Evolutionary conservation across 2,113 vertebrate species (phyloP), one percentile per base, ranked within the genome.

Genomic region (Ciconia boyciana): DNA sequence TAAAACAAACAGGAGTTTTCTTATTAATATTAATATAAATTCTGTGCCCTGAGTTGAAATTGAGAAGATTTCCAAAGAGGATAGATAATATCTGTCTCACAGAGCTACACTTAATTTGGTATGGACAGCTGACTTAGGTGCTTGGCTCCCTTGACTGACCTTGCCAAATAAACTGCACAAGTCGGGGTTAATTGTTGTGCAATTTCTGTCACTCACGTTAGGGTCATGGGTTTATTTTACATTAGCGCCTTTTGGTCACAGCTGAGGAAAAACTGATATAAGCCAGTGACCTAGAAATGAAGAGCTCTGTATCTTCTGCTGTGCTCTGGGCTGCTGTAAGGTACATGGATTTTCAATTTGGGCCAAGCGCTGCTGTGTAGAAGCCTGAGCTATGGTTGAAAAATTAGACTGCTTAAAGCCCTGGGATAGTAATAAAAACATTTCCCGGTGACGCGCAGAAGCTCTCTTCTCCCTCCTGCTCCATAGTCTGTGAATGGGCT

Each of bases 361-460:
- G 61, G 70, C 82, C 85, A 60, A 77, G 76, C 54, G 48, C 58
- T 78, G 28, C 94, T 84, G 41, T 83, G 64, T 41, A 65, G 78
- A 57, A 94, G 28, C 34, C 41, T 83, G 25, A 88, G 65, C 61
- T 68, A 28, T 0, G 6, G 39, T 14, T 78, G 83, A 81, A 61
- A 92, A 89, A 65, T 91, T 9, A 57, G 75, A 7, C 52, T 85
- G 52, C 52, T 91, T 46, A 36, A 76, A 87, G 52, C 51, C 41
- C 15, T 49, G 44, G 58, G 43, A 72, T 17, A 32, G 34, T 13
- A 46, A 58, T 10, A 49, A 44, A 69, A 71, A 28, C 22, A 36
- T 55, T 72, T 89, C 55, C 51, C 0, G 0, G 32, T 24, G 1
- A 5, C 0, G 0, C 3, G 0, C 16, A 43, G 75, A 16, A 77